Conservation (phyloP, 2,888 invertebrate genomes). For the Amaurobius ferox region DNA sequence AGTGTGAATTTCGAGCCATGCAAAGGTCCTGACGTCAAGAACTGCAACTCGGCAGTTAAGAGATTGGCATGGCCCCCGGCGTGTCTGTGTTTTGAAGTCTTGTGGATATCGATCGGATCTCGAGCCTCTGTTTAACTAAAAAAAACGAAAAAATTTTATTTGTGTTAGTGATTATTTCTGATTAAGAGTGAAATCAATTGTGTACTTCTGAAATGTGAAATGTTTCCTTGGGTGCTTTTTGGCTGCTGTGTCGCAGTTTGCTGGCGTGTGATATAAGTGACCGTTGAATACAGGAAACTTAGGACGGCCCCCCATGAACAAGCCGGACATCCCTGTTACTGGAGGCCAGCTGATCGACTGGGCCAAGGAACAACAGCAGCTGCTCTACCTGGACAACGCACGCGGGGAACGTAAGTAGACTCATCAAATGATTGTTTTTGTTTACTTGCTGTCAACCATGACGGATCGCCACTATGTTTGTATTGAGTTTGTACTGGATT, state of each 20-base stretch:
- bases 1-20: conserved; percentile 38
- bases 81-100: conserved; percentile 70
- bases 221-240: conserved; percentile 38
- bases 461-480: not conserved
- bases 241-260: conserved; percentile 32
- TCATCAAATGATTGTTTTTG: conserved; percentile 40
- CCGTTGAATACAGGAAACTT: conserved; percentile 37
- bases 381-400: conserved; percentile 65
- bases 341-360: conserved; percentile 72
- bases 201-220: conserved; percentile 39
- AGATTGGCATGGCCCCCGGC: conserved; percentile 67
- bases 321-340: conserved; percentile 70
- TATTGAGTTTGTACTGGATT: too few relatives aligned
- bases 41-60: conserved; percentile 51
- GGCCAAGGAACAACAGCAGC: conserved; percentile 72
- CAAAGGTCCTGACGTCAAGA: conserved; percentile 64
- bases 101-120: conserved; percentile 46
- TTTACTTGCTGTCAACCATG: conserved; percentile 52
- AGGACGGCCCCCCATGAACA: conserved; percentile 69
- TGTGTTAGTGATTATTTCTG: conserved; percentile 9
- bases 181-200: not conserved
- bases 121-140: conserved; percentile 29
- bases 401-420: conserved; percentile 67
- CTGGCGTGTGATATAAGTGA: conserved; percentile 43
- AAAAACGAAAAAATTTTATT: conserved; percentile 13